Conservation (phyloP, 2,113 vertebrate genomes). For the Otus sunia region DNA sequence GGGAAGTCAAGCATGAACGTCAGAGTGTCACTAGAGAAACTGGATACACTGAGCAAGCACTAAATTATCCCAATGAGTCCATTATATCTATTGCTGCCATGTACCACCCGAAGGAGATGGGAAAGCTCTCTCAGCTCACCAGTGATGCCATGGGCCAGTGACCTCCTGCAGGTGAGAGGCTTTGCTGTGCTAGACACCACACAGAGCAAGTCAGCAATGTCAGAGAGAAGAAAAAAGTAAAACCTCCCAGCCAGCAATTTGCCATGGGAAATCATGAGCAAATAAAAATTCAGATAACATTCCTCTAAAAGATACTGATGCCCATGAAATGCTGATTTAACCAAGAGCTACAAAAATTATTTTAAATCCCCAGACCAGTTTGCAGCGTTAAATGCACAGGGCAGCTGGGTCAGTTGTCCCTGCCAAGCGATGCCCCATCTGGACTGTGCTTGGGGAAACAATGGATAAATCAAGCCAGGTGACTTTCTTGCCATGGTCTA, state of each 20-base stretch:
- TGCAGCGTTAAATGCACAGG: background rate
- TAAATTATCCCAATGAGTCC: conserved; percentile 65
- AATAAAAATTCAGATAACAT: background rate
- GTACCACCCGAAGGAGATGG: background rate
- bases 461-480: background rate
- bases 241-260: background rate
- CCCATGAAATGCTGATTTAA: background rate
- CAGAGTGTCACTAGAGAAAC: conserved; percentile 49
- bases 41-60: background rate
- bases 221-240: background rate
- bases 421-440: background rate
- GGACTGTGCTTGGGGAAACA: background rate
- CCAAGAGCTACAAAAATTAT: background rate
- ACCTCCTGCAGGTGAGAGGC: background rate
- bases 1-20: conserved; percentile 56
- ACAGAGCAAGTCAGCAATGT: background rate
- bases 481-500: background rate
- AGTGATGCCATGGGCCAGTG: background rate
- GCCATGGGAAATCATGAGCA: background rate
- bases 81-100: conserved; percentile 76
- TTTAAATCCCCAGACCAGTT: background rate
- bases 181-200: background rate
- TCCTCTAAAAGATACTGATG: background rate
- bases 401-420: background rate
- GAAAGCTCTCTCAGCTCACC: background rate